phyloP scores from a whole-genome alignment of 2,797 vertebrate species.

The Hippopotamyrus pictus region DNA sequence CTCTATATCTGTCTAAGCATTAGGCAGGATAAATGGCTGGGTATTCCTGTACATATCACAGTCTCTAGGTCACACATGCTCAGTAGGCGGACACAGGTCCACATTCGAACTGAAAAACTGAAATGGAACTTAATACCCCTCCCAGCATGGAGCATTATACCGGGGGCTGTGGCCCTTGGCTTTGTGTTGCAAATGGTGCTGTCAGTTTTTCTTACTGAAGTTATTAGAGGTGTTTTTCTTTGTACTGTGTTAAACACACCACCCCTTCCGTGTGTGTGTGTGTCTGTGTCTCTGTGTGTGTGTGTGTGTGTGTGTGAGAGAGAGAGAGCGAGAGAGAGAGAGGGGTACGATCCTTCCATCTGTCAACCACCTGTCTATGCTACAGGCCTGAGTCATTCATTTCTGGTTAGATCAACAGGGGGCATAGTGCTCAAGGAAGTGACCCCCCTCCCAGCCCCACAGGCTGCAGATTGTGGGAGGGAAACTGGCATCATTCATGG shows the following conservation, averaged over 20 bases:
- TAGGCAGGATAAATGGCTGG: neutral
- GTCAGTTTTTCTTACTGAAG: neutral
- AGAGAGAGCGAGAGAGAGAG: too few relatives aligned
- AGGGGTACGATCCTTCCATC: neutral
- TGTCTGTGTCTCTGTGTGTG: neutral
- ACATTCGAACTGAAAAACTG: neutral
- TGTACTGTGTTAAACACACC: neutral
- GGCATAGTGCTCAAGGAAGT: neutral
- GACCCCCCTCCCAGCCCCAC: neutral
- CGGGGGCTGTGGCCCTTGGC: neutral
- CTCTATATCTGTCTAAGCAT: neutral
- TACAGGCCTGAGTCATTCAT: slow-evolving; percentile 7
- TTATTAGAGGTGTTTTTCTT: neutral
- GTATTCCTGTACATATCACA: neutral
- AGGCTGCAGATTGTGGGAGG: neutral
- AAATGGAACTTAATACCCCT: neutral
- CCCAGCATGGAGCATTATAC: neutral
- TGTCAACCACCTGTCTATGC: slow-evolving; percentile 1
- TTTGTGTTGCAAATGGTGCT: neutral
- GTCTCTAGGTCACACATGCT: neutral
- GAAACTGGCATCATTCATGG: neutral
- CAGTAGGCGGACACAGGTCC: neutral
- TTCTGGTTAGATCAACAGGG: neutral
- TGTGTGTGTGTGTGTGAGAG: too few relatives aligned
- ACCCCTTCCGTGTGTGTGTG: neutral